Conservation (phyloP, 2,797 vertebrate genomes). For the Sternotherus odoratus region DNA sequence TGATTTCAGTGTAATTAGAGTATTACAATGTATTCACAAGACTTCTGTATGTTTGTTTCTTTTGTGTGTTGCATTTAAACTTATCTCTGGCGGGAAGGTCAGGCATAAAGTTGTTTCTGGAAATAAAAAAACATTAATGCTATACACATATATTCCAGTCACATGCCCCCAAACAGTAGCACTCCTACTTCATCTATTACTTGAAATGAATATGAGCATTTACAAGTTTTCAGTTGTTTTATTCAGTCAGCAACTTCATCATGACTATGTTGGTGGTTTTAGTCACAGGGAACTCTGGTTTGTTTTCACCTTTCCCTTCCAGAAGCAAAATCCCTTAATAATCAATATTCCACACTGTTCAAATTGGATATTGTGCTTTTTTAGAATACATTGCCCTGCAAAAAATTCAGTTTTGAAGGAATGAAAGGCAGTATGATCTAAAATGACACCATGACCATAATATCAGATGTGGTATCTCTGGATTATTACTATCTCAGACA, state of each 20-base stretch:
- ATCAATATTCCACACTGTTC: constrained; percentile 22
- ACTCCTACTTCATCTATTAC: rapidly evolving
- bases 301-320: constrained; percentile 12
- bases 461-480: not conserved
- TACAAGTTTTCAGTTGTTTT: not conserved
- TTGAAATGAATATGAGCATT: not conserved
- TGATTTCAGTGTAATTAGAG: constrained; percentile 25
- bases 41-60: not conserved
- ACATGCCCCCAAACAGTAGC: not conserved
- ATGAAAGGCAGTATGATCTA: not conserved
- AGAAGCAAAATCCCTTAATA: not conserved
- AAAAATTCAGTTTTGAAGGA: not conserved
- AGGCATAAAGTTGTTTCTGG: not conserved
- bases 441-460: not conserved
- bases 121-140: not conserved
- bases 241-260: not conserved
- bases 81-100: not conserved
- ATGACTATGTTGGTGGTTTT: not conserved
- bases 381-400: not conserved
- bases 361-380: constrained; percentile 1
- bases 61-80: not conserved
- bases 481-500: not conserved
- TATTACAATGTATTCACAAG: not conserved
- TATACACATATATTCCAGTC: not conserved
- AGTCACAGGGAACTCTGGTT: not conserved